Conservation (phyloP, 2,888 invertebrate genomes). For the Ephialtes manifestator region DNA sequence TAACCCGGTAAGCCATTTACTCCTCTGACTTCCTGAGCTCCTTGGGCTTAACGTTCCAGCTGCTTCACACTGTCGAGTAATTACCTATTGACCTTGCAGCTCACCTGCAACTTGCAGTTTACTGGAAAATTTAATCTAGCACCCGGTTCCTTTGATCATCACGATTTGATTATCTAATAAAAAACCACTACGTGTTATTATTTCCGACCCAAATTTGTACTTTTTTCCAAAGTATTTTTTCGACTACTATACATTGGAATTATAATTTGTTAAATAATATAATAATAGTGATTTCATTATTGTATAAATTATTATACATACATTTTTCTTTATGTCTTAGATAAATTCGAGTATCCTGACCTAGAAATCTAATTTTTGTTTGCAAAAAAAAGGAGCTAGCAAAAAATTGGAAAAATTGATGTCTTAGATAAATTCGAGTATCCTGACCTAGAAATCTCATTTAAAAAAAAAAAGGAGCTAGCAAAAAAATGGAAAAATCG, state of each 20-base stretch:
- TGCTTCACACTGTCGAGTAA: background rate
- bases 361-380: background rate
- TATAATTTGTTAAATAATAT: too few relatives aligned
- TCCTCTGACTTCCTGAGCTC: conserved; percentile 52
- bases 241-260: background rate
- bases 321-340: too few relatives aligned
- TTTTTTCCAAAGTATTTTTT: background rate
- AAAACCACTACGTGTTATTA: background rate
- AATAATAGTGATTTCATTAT: too few relatives aligned
- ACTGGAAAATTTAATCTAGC: conserved; percentile 2
- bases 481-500: too few relatives aligned
- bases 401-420: too few relatives aligned
- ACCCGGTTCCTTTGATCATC: background rate
- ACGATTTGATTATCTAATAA: background rate
- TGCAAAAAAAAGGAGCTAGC: too few relatives aligned
- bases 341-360: too few relatives aligned
- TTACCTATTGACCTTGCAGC: conserved; percentile 3
- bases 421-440: too few relatives aligned
- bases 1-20: conserved; percentile 48
- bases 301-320: too few relatives aligned
- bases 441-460: too few relatives aligned
- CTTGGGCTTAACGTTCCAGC: conserved; percentile 46
- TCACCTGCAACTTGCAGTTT: background rate
- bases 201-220: background rate
- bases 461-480: too few relatives aligned